phyloP scores from a whole-genome alignment of 2,797 vertebrate species.

The Rhinatrema bivittatum region DNA sequence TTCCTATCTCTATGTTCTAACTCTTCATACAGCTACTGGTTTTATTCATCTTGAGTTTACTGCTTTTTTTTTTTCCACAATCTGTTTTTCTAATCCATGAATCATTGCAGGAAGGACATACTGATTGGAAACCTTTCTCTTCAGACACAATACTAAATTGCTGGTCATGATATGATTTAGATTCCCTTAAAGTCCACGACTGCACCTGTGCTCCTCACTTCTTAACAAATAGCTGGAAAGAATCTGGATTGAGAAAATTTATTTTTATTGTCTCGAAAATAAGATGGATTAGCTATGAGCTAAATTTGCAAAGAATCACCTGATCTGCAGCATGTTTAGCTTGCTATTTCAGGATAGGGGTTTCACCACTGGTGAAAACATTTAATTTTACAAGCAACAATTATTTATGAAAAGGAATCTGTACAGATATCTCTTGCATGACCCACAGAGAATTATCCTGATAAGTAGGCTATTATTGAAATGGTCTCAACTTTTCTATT shows the following conservation, averaged over 20 bases:
- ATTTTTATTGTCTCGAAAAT: no score
- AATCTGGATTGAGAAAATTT: background rate
- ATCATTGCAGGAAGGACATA: constrained; percentile 14
- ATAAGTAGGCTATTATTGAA: background rate
- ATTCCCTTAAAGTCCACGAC: constrained; percentile 13
- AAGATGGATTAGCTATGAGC: no score
- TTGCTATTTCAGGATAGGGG: no score
- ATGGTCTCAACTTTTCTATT: constrained; percentile 4
- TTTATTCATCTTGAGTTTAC: background rate
- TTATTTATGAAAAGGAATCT: no score
- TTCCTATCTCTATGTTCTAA: constrained; percentile 9
- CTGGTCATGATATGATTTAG: constrained; percentile 16
- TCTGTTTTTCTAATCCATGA: constrained; percentile 6
- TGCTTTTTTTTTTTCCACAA: background rate
- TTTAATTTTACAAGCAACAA: background rate
- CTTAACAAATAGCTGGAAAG: background rate
- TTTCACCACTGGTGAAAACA: no score
- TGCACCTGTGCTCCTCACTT: constrained; percentile 3
- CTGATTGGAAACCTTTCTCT: constrained; percentile 16
- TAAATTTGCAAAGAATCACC: no score
- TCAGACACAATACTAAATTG: constrained; percentile 13
- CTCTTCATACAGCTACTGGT: constrained; percentile 7
- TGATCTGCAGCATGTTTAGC: no score
- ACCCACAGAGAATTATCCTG: background rate
- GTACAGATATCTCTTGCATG: background rate